Base-by-base conservation (phyloP, 2,797 vertebrate species). In the Betta splendens region DNA sequence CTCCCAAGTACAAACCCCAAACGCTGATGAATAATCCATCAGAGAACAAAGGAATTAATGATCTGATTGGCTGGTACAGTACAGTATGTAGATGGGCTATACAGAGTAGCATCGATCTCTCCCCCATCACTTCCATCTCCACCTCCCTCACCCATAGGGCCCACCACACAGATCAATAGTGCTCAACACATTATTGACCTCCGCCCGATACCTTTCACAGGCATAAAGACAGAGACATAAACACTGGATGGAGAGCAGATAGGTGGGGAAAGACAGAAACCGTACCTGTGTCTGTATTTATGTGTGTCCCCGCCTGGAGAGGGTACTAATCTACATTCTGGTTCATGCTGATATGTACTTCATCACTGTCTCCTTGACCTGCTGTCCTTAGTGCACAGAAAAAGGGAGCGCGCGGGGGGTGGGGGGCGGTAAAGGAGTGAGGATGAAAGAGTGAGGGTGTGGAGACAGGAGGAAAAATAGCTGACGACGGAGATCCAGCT, bases 141-240 rank as follows among this genome's bases (percentile, higher is more conserved):
- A 54, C 58, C 73, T 65, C 57, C 13, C 66, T 69, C 72, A 54
- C 69, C 65, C 77, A 71, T 72, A 83, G 72, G 78, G 78, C 75
- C 73, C 64, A 63, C 70, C 47, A 75, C 74, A 77, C 78, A 73
- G 77, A 89, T 89, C 87, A 78, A 90, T 89, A 84, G 85, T 85
- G 87, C 87, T 89, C 87, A 87, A 89, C 88, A 85, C 84, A 87
- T 88, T 89, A 89, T 89, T 89, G 88, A 89, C 84, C 84, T 77
- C 80, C 64, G 69, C 78, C 82, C 84, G 85, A 89, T 88, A 84
- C 82, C 75, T 85, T 88, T 88, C 82, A 86, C 80, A 65, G 83
- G 80, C 69, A 85, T 81, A 81, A 86, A 87, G 85, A 86, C 85
- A 78, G 79, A 84, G 78, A 86, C 82, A 86, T 83, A 89, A 88